These are phyloP conservation scores for Tenthredo livida DNA, from an alignment of 2,888 invertebrate genomes.

Conservation along the genomic window DNA sequence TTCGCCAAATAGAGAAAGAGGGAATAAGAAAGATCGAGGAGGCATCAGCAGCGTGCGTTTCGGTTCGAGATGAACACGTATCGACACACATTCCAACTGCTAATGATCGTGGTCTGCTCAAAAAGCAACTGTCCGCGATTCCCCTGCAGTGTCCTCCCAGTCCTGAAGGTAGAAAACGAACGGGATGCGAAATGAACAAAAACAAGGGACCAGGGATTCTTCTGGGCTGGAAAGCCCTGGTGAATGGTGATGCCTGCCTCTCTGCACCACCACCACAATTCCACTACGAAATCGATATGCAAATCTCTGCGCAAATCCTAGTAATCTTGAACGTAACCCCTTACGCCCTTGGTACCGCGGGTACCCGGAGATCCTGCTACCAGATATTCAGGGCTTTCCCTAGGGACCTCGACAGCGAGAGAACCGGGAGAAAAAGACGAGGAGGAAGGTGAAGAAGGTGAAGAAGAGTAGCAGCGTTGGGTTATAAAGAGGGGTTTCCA, in stretches of 20 bases:
- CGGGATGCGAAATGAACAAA: background rate
- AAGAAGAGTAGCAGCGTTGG: constrained; percentile 2
- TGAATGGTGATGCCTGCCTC: constrained; percentile 60
- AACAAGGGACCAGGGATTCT: background rate
- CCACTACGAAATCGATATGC: constrained; percentile 74
- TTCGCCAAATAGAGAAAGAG: background rate
- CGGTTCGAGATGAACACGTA: background rate
- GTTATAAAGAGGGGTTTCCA: constrained; percentile 75
- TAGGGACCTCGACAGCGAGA: background rate
- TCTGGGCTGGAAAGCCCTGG: constrained; percentile 24
- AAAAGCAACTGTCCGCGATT: background rate
- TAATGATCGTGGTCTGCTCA: background rate
- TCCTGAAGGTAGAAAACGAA: background rate
- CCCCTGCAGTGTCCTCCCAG: background rate
- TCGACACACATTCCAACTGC: constrained; percentile 9
- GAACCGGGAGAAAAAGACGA: background rate
- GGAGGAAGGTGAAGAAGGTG: background rate
- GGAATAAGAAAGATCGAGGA: background rate
- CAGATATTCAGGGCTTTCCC: constrained; percentile 30
- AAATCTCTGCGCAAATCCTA: constrained; percentile 77
- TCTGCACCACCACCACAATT: constrained; percentile 56
- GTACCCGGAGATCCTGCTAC: constrained; percentile 32
- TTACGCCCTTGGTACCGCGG: constrained; percentile 51
- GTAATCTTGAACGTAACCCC: constrained; percentile 70
- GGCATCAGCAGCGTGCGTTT: too few relatives aligned